Evolutionary conservation across 2,888 invertebrate genomes (phyloP), one percentile per base, ranked within the genome.

Genomic region (Neocrepidodera transversa): DNA sequence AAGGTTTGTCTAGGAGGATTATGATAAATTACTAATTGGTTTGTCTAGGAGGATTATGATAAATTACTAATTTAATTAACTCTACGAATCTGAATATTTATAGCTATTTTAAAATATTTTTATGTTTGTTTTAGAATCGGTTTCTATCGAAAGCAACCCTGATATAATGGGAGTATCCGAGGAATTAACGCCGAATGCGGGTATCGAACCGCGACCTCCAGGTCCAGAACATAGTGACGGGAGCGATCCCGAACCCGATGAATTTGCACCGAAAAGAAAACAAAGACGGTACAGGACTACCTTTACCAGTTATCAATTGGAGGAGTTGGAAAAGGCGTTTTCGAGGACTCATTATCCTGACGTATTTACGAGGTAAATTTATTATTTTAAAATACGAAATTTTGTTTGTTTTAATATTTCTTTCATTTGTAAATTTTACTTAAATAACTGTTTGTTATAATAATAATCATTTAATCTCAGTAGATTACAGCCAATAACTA

Each of bases 271-370:
- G 0, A 95, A 95, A 79, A 83, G 95, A 66, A 95, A 95, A 76
- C 95, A 95, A 77, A 83, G 95, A 6, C 82, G 95, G 42, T 95
- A 95, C 78, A 84, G 95, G 66, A 95, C 95, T n/a, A 95, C 95
- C 23, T 95, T 95, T 80, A 95, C 95, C 42, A 93, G 93, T 74
- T 95, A 93, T 76, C 94, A 97, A 79, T 83, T 97, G 67, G 97
- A 97, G 78, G 97, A 97, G 79, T 80, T 97, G 71, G 97, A 97
- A 81, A 97, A 97, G 77, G 96, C 97, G 0, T 97, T 97, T 82
- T 92, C 96, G 1, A 90, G 96, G 76, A 97, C 97, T 10, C 97
- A 97, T 80, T 97, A 97, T 79, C 97, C 97, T 28, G 97, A 97
- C 80, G 97, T 97, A 1, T 97, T 97, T 81, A 97, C 97, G 38